Conservation (phyloP, 1,140 invertebrate species). For the Ephestia elutella region DNA sequence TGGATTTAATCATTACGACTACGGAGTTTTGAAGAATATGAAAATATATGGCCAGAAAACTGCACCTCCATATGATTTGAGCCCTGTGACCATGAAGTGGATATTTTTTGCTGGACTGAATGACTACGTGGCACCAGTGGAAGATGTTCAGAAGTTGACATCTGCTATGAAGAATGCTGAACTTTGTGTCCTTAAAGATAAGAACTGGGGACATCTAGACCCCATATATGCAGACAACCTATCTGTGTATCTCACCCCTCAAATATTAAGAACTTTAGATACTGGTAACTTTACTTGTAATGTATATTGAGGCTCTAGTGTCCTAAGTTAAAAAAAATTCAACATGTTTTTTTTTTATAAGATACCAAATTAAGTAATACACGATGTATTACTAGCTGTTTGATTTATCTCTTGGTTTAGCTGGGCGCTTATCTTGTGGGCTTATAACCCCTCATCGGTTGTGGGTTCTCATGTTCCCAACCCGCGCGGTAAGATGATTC, state of each 20-base stretch:
- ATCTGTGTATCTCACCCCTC: slow-evolving; percentile 28
- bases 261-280: slow-evolving; percentile 12
- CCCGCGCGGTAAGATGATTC: too few species aligned
- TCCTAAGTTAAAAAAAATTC: too few species aligned
- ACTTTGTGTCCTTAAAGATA: slow-evolving; percentile 19
- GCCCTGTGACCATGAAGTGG: slow-evolving; percentile 61
- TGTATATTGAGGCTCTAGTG: neutral
- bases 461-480: too few species aligned
- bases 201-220: slow-evolving; percentile 69
- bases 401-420: too few species aligned
- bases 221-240: slow-evolving; percentile 71
- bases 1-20: slow-evolving; percentile 40
- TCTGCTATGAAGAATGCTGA: slow-evolving; percentile 18
- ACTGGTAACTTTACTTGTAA: slow-evolving; percentile 14
- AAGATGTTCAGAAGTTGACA: slow-evolving; percentile 28
- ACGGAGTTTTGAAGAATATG: slow-evolving; percentile 18
- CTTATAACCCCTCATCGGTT: too few species aligned
- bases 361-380: too few species aligned
- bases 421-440: too few species aligned
- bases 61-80: slow-evolving; percentile 68
- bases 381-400: too few species aligned
- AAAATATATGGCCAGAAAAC: slow-evolving; percentile 44
- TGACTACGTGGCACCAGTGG: slow-evolving; percentile 57
- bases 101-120: slow-evolving; percentile 56
- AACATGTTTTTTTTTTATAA: too few species aligned